A percentile compares a stretch with the other conserved stretches of the same genome.
phyloP scores from a whole-genome alignment of 2,113 vertebrate species.

The Mobula hypostoma region DNA sequence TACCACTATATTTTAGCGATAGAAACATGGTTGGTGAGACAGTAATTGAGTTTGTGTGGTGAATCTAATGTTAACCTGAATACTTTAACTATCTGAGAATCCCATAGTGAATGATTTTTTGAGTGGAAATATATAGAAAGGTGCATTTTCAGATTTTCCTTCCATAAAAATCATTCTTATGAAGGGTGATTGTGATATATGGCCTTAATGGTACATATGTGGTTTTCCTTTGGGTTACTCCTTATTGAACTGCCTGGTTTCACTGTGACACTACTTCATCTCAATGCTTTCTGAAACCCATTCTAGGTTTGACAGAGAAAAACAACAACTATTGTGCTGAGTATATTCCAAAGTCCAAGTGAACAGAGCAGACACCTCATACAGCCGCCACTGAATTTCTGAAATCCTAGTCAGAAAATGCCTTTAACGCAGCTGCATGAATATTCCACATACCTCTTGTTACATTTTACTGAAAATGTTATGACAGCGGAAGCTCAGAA shows the following conservation, averaged over 20 bases:
- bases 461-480: constrained; percentile 8
- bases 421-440: not conserved
- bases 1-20: not conserved
- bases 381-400: not conserved
- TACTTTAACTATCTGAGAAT: not conserved
- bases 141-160: not conserved
- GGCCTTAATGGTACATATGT: not conserved
- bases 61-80: not conserved
- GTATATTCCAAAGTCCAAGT: not conserved
- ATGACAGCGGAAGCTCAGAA: not conserved
- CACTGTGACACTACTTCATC: not conserved
- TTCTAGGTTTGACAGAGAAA: not conserved
- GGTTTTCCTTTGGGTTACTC: not conserved
- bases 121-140: not conserved
- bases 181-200: not conserved
- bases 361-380: not conserved
- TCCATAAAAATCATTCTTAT: not conserved
- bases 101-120: not conserved
- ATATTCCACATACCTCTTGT: not conserved
- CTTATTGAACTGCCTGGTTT: not conserved
- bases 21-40: not conserved
- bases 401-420: not conserved
- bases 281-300: not conserved
- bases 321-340: not conserved
- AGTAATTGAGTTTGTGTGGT: not conserved